Percentiles rank a stretch among this genome's conserved stretches.
Evolutionary conservation across 2,113 vertebrate species (phyloP).

Genomic region (Periophthalmodon schlosseri): DNA sequence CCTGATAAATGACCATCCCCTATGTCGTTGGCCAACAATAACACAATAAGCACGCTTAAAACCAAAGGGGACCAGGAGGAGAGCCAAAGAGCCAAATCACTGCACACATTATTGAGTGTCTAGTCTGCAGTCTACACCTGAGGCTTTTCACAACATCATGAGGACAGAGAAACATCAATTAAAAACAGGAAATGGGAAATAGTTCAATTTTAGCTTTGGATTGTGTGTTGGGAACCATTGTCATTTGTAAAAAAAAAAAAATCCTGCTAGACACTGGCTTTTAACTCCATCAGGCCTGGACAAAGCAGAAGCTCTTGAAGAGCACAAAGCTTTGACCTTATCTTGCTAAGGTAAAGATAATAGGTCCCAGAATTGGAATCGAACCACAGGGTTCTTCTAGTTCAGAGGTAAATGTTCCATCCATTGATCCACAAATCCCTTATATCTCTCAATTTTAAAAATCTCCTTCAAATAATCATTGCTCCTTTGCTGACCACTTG

Average conservation of each 20-base stretch:
- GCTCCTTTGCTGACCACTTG: background rate
- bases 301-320: background rate
- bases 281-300: background rate
- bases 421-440: conserved; percentile 5
- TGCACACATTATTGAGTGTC: conserved; percentile 47
- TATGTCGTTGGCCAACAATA: conserved; percentile 54
- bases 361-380: background rate
- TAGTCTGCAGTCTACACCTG: conserved; percentile 45
- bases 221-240: conserved; percentile 35
- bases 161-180: conserved; percentile 23
- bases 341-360: conserved; percentile 1
- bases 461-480: conserved; percentile 1
- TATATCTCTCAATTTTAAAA: conserved; percentile 5
- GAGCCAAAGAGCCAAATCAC: conserved; percentile 45
- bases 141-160: conserved; percentile 23
- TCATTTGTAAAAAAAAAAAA: conserved; percentile 54
- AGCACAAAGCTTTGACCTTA: conserved; percentile 1
- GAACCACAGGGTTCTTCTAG: background rate
- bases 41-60: conserved; percentile 34
- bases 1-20: conserved; percentile 46
- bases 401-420: background rate
- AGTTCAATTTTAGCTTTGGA: conserved; percentile 4
- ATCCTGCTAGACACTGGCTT: background rate
- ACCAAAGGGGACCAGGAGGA: conserved; percentile 21
- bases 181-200: conserved; percentile 30